Percentiles rank a stretch among this genome's conserved stretches.
These are phyloP conservation scores for Paratilapia polleni DNA, from an alignment of 2,113 vertebrate species.

Conservation along the genomic window DNA sequence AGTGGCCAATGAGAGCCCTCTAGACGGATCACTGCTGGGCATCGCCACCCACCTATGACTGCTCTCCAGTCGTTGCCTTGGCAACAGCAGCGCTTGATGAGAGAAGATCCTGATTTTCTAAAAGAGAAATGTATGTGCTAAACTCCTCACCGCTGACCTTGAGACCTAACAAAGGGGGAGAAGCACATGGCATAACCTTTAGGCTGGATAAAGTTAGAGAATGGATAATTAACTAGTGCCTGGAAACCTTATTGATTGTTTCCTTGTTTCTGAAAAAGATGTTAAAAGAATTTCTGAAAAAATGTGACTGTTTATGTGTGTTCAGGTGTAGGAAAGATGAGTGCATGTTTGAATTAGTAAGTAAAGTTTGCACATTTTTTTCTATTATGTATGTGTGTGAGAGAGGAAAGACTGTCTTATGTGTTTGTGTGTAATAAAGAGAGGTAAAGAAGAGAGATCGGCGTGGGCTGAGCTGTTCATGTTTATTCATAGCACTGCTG, in stretches of 20 bases:
- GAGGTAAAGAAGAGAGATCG: conserved; percentile 44
- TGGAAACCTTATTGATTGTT: not conserved
- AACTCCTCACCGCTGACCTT: conserved; percentile 52
- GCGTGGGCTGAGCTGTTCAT: conserved; percentile 67
- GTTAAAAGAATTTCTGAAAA: not conserved
- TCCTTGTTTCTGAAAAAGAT: not conserved
- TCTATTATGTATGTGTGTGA: not conserved
- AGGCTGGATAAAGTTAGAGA: conserved; percentile 16
- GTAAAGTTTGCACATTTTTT: not conserved
- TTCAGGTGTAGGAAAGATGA: not conserved
- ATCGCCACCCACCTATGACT: conserved; percentile 70
- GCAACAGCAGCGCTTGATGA: conserved; percentile 72
- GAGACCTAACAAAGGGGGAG: conserved; percentile 31
- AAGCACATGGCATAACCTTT: conserved; percentile 10
- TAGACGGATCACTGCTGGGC: conserved; percentile 69
- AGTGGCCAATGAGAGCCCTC: conserved; percentile 76
- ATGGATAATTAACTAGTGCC: not conserved
- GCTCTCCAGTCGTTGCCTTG: conserved; percentile 69
- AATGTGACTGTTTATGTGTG: not conserved
- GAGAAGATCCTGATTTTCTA: conserved; percentile 52
- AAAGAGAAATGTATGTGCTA: conserved; percentile 28
- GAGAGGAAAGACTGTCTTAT: not conserved
- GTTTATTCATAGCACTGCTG: conserved; percentile 71
- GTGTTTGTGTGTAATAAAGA: conserved; percentile 40
- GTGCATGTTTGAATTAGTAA: not conserved